These are phyloP conservation scores for Parnassius orleans DNA, from an alignment of 2,888 invertebrate genomes.

Conservation along the genomic window DNA sequence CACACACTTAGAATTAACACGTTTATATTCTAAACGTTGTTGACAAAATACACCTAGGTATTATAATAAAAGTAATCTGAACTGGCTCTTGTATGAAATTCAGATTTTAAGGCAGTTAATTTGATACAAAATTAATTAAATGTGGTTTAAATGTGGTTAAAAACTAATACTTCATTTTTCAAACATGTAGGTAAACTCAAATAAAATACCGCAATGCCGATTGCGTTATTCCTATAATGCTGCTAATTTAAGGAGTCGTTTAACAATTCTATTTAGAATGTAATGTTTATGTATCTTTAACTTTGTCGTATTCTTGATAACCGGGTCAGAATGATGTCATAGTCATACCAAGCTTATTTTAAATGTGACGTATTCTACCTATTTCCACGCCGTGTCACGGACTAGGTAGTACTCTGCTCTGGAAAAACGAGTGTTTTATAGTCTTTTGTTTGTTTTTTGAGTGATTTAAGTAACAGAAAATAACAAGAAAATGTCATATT, in stretches of 20 bases:
- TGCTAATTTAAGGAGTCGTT: slow-evolving; percentile 39
- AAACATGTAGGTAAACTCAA: slow-evolving; percentile 19
- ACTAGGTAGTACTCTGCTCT: slow-evolving; percentile 37
- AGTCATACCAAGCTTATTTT: slow-evolving; percentile 68
- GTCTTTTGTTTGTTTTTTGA: too few species aligned
- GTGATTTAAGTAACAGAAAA: slow-evolving; percentile 28
- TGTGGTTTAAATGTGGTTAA: neutral
- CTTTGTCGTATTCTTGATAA: slow-evolving; percentile 48
- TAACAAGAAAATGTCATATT: slow-evolving; percentile 47
- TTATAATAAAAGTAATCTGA: too few species aligned
- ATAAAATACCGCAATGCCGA: slow-evolving; percentile 7
- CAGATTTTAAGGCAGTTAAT: too few species aligned
- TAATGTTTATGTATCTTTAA: slow-evolving; percentile 45
- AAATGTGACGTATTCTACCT: slow-evolving; percentile 67
- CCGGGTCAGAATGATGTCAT: slow-evolving; percentile 64
- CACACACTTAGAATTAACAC: too few species aligned
- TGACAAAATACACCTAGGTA: too few species aligned
- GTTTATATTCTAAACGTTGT: too few species aligned
- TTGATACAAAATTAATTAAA: too few species aligned
- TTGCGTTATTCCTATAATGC: slow-evolving; percentile 33
- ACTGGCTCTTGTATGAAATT: too few species aligned
- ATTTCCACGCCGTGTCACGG: slow-evolving; percentile 55
- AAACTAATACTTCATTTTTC: neutral
- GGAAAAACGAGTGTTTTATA: slow-evolving; percentile 26
- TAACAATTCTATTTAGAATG: neutral